Conservation (phyloP, 92 coral and sea anemone species). For the Muricea muricata region DNA sequence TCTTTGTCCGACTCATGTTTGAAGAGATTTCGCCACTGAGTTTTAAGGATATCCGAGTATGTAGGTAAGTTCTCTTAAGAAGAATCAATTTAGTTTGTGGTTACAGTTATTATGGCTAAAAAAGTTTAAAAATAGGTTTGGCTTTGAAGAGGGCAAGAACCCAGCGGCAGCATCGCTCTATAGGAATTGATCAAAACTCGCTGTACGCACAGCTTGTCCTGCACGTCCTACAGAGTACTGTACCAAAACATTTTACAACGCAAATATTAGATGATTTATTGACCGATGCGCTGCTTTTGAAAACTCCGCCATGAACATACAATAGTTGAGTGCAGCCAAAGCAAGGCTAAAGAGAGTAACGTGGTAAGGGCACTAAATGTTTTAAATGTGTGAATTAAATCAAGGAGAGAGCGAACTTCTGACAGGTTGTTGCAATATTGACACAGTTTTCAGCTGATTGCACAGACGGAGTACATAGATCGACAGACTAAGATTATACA, state of each 20-base stretch:
- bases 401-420: no score
- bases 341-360: conserved; percentile 4
- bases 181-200: conserved; percentile 1
- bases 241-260: conserved; percentile 36
- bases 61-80: not conserved
- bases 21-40: not conserved
- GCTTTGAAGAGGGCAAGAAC: not conserved
- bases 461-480: no score
- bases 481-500: no score
- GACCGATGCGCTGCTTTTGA: not conserved
- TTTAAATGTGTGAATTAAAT: no score
- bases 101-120: not conserved
- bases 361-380: no score
- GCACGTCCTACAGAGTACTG: conserved; percentile 29
- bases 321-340: not conserved
- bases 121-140: not conserved
- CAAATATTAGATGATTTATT: conserved; percentile 20
- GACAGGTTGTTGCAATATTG: no score
- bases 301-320: not conserved
- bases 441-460: no score
- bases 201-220: conserved; percentile 26
- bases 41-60: conserved; percentile 20
- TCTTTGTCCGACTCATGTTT: not conserved
- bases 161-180: not conserved
- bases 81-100: not conserved